These are phyloP conservation scores for Vanacampus margaritifer DNA, from an alignment of 2,113 vertebrate species.

Conservation along the genomic window DNA sequence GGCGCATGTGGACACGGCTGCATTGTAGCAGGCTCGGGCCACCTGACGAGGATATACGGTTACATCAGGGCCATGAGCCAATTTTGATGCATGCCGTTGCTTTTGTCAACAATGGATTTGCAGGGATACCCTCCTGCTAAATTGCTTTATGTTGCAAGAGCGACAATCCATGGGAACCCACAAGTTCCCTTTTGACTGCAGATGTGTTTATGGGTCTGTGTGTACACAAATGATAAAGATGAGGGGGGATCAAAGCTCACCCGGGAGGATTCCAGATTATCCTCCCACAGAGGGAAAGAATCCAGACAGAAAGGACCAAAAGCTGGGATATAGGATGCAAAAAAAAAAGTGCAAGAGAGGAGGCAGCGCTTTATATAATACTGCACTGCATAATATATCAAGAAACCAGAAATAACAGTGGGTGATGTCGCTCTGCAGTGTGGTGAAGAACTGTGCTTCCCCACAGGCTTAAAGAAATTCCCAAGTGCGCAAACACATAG, in stretches of 20 bases:
- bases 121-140: neutral
- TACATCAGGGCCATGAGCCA: conserved; percentile 31
- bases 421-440: conserved; percentile 44
- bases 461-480: conserved; percentile 34
- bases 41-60: conserved; percentile 33
- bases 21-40: conserved; percentile 31
- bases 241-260: conserved; percentile 52
- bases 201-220: neutral
- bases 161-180: conserved; percentile 20
- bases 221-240: conserved; percentile 9
- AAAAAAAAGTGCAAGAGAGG: conserved; percentile 32
- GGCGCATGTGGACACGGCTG: conserved; percentile 43
- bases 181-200: conserved; percentile 18
- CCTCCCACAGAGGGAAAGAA: conserved; percentile 56
- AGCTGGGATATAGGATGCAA: conserved; percentile 32
- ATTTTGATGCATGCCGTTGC: neutral
- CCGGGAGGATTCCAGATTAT: conserved; percentile 54
- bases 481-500: neutral
- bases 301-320: conserved; percentile 50
- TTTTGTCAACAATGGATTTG: neutral
- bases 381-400: conserved; percentile 57
- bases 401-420: conserved; percentile 49
- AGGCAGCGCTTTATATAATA: conserved; percentile 63
- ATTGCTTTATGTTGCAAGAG: conserved; percentile 1
- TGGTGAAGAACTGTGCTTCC: conserved; percentile 31